These are phyloP conservation scores for Etia nguti DNA, from an alignment of 2,113 vertebrate species.

Conservation along the genomic window DNA sequence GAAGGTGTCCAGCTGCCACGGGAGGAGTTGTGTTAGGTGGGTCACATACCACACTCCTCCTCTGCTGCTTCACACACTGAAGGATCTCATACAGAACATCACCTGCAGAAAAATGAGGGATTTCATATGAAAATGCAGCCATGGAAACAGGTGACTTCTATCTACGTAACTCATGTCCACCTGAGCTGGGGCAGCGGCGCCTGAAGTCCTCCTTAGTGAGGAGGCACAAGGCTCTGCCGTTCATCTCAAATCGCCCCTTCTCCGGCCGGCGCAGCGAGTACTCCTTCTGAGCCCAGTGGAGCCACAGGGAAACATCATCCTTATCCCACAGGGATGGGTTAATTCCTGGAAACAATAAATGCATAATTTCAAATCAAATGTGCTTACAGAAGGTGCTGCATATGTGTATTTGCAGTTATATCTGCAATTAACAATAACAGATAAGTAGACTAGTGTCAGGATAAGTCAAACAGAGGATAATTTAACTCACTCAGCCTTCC, in stretches of 20 bases:
- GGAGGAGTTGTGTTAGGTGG: background rate
- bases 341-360: constrained; percentile 72
- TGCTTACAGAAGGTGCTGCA: background rate
- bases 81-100: constrained; percentile 91
- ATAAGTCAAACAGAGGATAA: background rate
- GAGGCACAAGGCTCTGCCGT: constrained; percentile 86
- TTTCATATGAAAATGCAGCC: background rate
- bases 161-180: constrained; percentile 42
- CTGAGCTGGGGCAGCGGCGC: constrained; percentile 84
- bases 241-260: constrained; percentile 82
- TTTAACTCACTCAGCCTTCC: constrained; percentile 79
- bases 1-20: background rate
- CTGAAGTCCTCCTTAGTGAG: constrained; percentile 94
- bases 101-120: constrained; percentile 59
- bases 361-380: background rate
- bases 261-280: constrained; percentile 75
- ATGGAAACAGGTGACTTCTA: background rate
- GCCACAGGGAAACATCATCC: constrained; percentile 86
- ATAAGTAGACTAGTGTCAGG: background rate
- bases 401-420: background rate
- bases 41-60: constrained; percentile 64
- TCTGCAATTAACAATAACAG: background rate
- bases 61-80: constrained; percentile 82
- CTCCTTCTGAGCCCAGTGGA: constrained; percentile 88
- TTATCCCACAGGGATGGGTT: constrained; percentile 90